Percentiles rank a stretch among this genome's conserved stretches.
These are phyloP conservation scores for Calonectris borealis DNA, from an alignment of 2,113 vertebrate species.

Conservation along the genomic window DNA sequence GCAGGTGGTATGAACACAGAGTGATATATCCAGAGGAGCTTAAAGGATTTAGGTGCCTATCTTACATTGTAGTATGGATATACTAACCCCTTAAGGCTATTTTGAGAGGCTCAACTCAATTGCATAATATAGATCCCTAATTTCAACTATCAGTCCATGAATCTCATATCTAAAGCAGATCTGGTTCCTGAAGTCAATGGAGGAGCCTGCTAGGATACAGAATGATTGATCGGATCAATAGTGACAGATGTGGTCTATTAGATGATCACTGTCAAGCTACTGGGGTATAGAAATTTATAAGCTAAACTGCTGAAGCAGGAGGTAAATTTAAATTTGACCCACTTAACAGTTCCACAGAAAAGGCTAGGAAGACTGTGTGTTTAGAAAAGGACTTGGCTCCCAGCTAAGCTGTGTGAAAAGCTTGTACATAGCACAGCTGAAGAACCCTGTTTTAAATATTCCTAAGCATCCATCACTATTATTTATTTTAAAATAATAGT, in stretches of 20 bases:
- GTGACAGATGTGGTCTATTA: not conserved
- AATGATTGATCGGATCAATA: not conserved
- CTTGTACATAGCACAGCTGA: not conserved
- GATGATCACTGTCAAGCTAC: not conserved
- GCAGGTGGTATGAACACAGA: not conserved
- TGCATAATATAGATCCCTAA: not conserved
- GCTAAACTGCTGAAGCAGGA: not conserved
- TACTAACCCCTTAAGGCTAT: not conserved
- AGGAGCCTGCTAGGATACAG: not conserved
- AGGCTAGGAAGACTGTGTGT: not conserved
- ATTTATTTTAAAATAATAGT: slow-evolving; percentile 64
- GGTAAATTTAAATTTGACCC: not conserved
- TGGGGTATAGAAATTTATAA: not conserved
- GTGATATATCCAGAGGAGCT: not conserved
- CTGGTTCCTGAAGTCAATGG: not conserved
- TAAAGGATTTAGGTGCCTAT: not conserved
- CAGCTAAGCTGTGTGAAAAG: not conserved
- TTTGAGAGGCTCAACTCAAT: not conserved
- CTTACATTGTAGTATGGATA: not conserved
- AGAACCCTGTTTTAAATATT: slow-evolving; percentile 29
- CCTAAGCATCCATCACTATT: slow-evolving; percentile 7
- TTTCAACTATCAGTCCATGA: not conserved
- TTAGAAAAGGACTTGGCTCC: not conserved
- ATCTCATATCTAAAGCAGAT: not conserved
- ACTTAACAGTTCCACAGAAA: not conserved